phyloP scores from a whole-genome alignment of 2,113 vertebrate genomes.

The Sebastes schlegelii region DNA sequence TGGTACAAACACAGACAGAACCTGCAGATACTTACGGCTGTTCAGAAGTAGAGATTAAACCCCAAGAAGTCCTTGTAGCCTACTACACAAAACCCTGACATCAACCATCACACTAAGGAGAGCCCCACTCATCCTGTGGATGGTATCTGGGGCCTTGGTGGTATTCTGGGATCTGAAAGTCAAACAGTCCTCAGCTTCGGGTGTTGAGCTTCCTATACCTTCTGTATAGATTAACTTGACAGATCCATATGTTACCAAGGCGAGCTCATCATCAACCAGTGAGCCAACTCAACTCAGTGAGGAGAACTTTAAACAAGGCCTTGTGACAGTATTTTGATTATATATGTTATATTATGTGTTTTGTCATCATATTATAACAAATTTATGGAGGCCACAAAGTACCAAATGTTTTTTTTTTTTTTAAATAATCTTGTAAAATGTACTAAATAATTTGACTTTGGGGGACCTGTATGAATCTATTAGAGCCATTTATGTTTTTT shows the following conservation, averaged over 20 bases:
- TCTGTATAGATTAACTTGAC: constrained; percentile 49
- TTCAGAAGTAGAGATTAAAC: not conserved
- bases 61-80: not conserved
- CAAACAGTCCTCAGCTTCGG: constrained; percentile 27
- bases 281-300: not conserved
- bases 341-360: not conserved
- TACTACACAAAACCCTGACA: not conserved
- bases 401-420: not conserved
- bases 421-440: not conserved
- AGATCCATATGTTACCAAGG: constrained; percentile 13
- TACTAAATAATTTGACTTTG: not conserved
- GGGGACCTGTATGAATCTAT: not conserved
- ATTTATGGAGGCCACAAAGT: not conserved
- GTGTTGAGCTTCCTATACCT: constrained; percentile 3
- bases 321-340: not conserved
- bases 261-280: not conserved
- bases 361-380: not conserved
- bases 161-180: constrained; percentile 40
- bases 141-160: constrained; percentile 15
- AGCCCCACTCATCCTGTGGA: constrained; percentile 2
- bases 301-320: not conserved
- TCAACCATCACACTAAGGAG: not conserved
- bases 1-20: not conserved
- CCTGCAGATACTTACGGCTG: not conserved
- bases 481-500: not conserved